Evolutionary conservation across 2,888 invertebrate genomes (phyloP), one percentile per base, ranked within the genome.

Genomic region (Dascillus cervinus): DNA sequence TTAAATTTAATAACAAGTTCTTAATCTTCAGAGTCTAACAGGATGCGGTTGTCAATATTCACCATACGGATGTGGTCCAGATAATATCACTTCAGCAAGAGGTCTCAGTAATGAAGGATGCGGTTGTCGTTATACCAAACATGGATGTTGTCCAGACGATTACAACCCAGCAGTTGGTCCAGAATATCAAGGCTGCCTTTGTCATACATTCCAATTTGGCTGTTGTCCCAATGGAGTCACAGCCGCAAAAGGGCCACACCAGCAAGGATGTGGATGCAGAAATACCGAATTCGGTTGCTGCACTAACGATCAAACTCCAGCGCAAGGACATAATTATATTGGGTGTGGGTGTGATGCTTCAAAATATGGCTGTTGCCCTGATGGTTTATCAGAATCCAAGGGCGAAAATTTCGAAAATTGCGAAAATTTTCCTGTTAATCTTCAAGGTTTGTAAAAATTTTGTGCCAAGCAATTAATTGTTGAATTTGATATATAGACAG

Each of bases 381-480:
- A 94, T 61, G 91, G 90, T 5, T 57, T 69, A 17, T 78, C 77
- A 5, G 77, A 82, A 46, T 88, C 95, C 0, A 65, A 72, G 44
- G 92, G 91, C 24, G 75, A 80, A 9, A 83, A 88, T 55, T 89
- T 87, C 62, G 79, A 83, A 48, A 91, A 88, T 20, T 96, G 94
- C 57, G 71, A 73, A 24, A 75, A 82, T 53, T 65, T 76, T 26
- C 82, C 82, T 8, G 67, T 72, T 34, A 75, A 78, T 49, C 75
- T 74, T 46, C 83, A 83, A 69, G 76, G 79, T 77, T 47, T 14
- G 4, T n/a, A 9, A 17, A 8, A 17, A 17, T 6, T 6, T 4
- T 17, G 17, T 17, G 8, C 17, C 4, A 17, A 6, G 4, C n/a
- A n/a, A 13, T 12, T 2, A 24, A 4, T 3, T 24, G 9, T 6